A percentile compares a stretch with the other conserved stretches of the same genome.
phyloP scores from a whole-genome alignment of 1,140 invertebrate species.

The Agrypnia vestita region DNA sequence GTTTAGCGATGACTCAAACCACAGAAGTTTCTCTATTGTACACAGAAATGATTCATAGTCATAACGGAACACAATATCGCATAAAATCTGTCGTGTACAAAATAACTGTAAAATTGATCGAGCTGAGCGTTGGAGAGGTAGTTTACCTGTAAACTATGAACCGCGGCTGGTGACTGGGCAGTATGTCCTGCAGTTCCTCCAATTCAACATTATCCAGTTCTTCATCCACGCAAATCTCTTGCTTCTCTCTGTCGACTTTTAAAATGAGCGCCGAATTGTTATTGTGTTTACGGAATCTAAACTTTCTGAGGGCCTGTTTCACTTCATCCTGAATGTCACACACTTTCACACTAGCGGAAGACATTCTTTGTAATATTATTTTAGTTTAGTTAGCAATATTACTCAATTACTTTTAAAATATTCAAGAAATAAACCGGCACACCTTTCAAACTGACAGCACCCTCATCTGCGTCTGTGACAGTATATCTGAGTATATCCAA shows the following conservation, averaged over 20 bases:
- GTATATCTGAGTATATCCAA: too few relatives aligned
- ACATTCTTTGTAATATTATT: constrained; percentile 51
- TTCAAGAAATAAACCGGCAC: background rate
- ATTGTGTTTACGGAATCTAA: constrained; percentile 86
- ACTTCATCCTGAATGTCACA: constrained; percentile 86
- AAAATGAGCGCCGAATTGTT: constrained; percentile 87
- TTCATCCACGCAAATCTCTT: constrained; percentile 86
- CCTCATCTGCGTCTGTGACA: too few relatives aligned
- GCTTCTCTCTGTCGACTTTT: constrained; percentile 85
- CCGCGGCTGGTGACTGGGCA: constrained; percentile 90
- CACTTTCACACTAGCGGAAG: constrained; percentile 76
- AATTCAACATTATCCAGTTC: constrained; percentile 85
- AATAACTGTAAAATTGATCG: too few relatives aligned
- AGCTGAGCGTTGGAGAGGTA: too few relatives aligned
- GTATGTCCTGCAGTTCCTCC: constrained; percentile 86
- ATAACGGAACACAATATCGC: too few relatives aligned
- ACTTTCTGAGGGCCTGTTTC: constrained; percentile 84
- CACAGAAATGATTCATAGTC: too few relatives aligned
- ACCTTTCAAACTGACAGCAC: too few relatives aligned
- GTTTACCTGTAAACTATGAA: constrained; percentile 85
- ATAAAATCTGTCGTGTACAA: too few relatives aligned
- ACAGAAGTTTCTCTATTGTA: too few relatives aligned
- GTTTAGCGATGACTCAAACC: too few relatives aligned
- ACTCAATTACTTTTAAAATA: background rate
- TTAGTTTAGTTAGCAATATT: background rate